Evolutionary conservation across 1,140 invertebrate genomes (phyloP), one percentile per base, ranked within the genome.

Genomic region (Zaprionus taronus): DNA sequence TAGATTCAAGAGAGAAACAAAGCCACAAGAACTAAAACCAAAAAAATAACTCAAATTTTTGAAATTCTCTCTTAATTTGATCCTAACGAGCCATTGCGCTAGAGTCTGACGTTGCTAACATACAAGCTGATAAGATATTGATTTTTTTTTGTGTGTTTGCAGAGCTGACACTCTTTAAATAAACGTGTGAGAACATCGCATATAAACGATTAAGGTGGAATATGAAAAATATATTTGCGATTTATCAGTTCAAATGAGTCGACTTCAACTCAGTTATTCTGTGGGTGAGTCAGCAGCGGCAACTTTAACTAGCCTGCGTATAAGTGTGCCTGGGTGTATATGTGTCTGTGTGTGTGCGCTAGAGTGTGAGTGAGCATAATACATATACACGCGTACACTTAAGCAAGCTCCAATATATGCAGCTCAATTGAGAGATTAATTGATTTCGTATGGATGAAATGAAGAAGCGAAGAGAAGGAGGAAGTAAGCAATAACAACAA

Each of bases 121-220:
- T 11, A 24, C 24, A 56, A 36, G 56, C 77, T 86, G 83, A 86
- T 86, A 86, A 87, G 80, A 83, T 86, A 86, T 86, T 73, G 83
- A 86, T 87, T 86, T 83, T 70, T 63, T 28, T 20, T 12, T 36
- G 11, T 72, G 47, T 60, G 38, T 57, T 47, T 20, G 61, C 44
- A 31, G 5, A 53, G 31, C 44, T 44, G 51, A n/a, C 15, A 17
- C 6, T 51, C 55, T 24, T 5, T 53, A 56, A 66, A 66, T 49
- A 70, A 70, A 69, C 65, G 57, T 69, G 58, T 57, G 17, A 28
- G 17, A 24, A 26, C 47, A 53, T 17, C 28, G 38, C 44, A 55
- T 41, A 51, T 63, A 69, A 77, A 66, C 70, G 36, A 69, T 77
- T 56, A 51, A 41, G 28, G n/a, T 58, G 24, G 12, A 2, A 36